Evolutionary conservation across 2,113 vertebrate genomes (phyloP).

Genomic region (Chloropsis cyanopogon): DNA sequence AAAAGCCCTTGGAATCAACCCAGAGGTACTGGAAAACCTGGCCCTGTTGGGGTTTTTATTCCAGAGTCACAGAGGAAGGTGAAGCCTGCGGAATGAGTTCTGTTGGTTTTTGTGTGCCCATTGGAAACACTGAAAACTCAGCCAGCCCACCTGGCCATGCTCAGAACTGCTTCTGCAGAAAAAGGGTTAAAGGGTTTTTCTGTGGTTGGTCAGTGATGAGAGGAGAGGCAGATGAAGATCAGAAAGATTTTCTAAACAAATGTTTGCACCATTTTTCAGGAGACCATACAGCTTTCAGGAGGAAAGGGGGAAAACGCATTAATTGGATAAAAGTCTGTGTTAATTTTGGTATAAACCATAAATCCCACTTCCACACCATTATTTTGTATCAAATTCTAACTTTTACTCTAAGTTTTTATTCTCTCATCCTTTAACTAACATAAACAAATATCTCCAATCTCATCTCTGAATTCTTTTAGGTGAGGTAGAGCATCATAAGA

Average conservation of each 20-base stretch:
- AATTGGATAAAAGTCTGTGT: not conserved
- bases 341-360: not conserved
- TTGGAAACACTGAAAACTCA: not conserved
- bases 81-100: not conserved
- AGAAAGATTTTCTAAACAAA: not conserved
- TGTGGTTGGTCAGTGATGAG: not conserved
- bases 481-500: not conserved
- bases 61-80: not conserved
- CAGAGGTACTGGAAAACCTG: conserved; percentile 78
- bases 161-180: not conserved
- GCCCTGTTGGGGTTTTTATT: not conserved
- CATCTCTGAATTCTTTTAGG: not conserved
- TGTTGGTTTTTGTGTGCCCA: accelerated
- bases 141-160: not conserved
- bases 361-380: not conserved
- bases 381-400: not conserved
- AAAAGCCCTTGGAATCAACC: conserved; percentile 89
- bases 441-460: not conserved
- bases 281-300: not conserved
- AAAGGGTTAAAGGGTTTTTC: not conserved
- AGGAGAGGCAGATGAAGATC: not conserved
- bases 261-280: not conserved
- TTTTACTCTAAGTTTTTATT: not conserved
- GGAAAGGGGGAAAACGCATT: accelerated
- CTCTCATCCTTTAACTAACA: not conserved